These are phyloP conservation scores for Drosophila leonis DNA, from an alignment of 2,888 invertebrate genomes.

Conservation along the genomic window DNA sequence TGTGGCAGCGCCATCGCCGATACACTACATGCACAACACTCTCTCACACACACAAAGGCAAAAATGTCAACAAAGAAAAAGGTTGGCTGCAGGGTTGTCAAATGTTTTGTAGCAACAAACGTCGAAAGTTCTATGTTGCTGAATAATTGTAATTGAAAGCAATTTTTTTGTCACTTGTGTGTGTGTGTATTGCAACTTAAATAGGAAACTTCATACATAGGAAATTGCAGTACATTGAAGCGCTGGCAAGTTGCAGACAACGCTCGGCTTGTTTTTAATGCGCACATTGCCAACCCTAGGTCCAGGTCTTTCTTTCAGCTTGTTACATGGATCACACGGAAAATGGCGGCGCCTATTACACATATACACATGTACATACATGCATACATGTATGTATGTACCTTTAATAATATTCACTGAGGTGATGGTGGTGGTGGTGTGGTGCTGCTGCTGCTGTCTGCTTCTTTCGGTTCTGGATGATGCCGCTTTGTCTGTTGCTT, in stretches of 20 bases:
- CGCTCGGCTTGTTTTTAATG: slow-evolving; percentile 22
- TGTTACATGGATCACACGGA: slow-evolving; percentile 74
- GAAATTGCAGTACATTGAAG: neutral
- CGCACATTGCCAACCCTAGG: slow-evolving; percentile 66
- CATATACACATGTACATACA: slow-evolving; percentile 39
- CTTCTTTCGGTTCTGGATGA: slow-evolving; percentile 51
- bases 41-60: slow-evolving; percentile 29
- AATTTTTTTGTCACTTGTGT: slow-evolving; percentile 4
- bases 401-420: slow-evolving; percentile 74
- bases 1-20: slow-evolving; percentile 35
- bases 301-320: slow-evolving; percentile 60
- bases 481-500: slow-evolving; percentile 65
- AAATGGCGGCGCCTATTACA: slow-evolving; percentile 77
- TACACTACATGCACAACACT: slow-evolving; percentile 27
- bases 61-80: slow-evolving; percentile 71
- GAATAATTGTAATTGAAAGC: slow-evolving; percentile 3
- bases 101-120: slow-evolving; percentile 26
- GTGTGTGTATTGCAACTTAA: neutral
- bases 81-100: slow-evolving; percentile 54
- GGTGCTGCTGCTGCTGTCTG: slow-evolving; percentile 39
- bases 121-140: slow-evolving; percentile 7
- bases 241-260: slow-evolving; percentile 6
- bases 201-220: neutral
- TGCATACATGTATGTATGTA: slow-evolving; percentile 49
- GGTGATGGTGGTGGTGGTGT: slow-evolving; percentile 50